phyloP scores from a whole-genome alignment of 2,888 invertebrate genomes.

The Eueremaeus valkanovi region DNA sequence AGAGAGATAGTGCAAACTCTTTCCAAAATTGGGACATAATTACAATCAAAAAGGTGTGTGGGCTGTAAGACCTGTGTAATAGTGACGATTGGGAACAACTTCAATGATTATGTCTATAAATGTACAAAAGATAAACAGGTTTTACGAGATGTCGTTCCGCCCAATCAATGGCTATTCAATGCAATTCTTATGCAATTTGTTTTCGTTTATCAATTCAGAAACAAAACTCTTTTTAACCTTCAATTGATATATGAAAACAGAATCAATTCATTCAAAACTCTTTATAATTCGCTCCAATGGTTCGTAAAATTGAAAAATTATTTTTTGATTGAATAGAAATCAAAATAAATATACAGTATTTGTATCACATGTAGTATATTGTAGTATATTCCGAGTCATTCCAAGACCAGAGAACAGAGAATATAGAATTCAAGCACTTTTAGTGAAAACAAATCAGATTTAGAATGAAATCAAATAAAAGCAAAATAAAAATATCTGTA shows the following conservation, averaged over 20 bases:
- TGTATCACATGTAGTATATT: no score
- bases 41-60: neutral
- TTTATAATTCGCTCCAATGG: neutral
- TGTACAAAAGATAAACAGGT: slow-evolving; percentile 26
- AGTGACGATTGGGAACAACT: neutral
- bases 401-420: no score
- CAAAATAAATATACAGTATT: no score
- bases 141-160: neutral
- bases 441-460: no score
- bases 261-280: slow-evolving; percentile 4
- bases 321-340: no score
- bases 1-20: neutral
- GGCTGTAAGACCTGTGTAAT: neutral
- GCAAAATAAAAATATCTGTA: no score
- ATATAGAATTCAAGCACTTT: no score
- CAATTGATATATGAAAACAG: neutral
- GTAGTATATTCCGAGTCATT: no score
- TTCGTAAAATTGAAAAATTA: neutral
- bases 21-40: slow-evolving; percentile 21
- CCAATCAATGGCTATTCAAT: slow-evolving; percentile 1
- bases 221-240: neutral
- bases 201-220: neutral
- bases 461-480: no score
- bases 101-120: slow-evolving; percentile 25
- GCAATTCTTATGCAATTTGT: slow-evolving; percentile 1